Percentiles rank a stretch among this genome's conserved stretches.
These are phyloP conservation scores for Trinorchestia longiramus DNA, from an alignment of 1,140 invertebrate species.

Conservation along the genomic window DNA sequence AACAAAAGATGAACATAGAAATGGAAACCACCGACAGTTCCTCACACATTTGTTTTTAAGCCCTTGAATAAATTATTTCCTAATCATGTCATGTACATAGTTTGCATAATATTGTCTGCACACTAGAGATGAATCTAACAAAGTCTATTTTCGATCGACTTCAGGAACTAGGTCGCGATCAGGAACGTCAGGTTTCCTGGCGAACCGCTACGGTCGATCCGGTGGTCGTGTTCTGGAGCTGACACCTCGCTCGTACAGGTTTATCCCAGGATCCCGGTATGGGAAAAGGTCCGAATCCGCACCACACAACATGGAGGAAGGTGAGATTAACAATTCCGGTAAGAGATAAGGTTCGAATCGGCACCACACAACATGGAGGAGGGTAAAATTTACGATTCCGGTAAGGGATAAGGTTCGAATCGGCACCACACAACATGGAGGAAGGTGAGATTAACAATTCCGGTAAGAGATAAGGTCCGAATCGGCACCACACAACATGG, in stretches of 20 bases:
- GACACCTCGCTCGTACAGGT: slow-evolving; percentile 11
- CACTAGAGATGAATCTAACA: not conserved
- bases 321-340: not conserved
- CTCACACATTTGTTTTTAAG: not conserved
- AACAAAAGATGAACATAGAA: not conserved
- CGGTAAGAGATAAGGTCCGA: not conserved
- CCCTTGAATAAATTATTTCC: not conserved
- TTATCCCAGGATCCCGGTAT: slow-evolving; percentile 24
- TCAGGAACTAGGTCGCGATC: not conserved
- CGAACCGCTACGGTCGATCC: slow-evolving; percentile 28
- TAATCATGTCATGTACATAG: too few relatives aligned
- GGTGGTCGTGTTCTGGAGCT: not conserved
- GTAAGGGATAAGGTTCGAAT: not conserved
- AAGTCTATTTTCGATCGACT: not conserved
- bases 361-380: too few relatives aligned
- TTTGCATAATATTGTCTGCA: too few relatives aligned
- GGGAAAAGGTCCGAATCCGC: slow-evolving; percentile 11
- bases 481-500: not conserved
- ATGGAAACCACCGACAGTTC: not conserved
- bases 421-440: not conserved
- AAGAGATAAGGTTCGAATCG: not conserved
- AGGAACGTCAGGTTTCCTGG: slow-evolving; percentile 11
- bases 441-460: too few relatives aligned
- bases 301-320: not conserved
- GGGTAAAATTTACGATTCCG: too few relatives aligned